Evolutionary conservation across 2,888 invertebrate genomes (phyloP), one percentile per base, ranked within the genome.

Genomic region (Coelinius sp.): DNA sequence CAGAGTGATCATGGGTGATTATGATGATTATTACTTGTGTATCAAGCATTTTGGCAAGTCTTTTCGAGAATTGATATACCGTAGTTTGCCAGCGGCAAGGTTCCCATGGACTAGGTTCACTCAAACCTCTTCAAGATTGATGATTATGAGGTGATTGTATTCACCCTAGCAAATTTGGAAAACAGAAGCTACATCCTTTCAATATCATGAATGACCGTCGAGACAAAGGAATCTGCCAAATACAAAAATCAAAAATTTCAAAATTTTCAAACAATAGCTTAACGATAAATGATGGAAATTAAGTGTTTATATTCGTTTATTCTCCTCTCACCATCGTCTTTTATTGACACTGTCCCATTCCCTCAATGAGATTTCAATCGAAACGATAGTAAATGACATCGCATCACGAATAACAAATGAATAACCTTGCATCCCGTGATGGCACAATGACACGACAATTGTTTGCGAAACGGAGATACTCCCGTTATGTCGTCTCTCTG

Each of bases 381-480:
- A 80, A n/a, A 80, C 82, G 83, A 85, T 85, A 83, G 84, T 80
- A 85, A 63, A 84, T 84, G 85, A 85, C 84, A 84, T 82, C 82
- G 84, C 84, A 52, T 79, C 83, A 80, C 84, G 86, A 86, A 86
- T 86, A 83, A 82, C 82, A 83, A 86, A 86, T 85, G 85, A 84
- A 86, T 86, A 86, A 86, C 86, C 86, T 85, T 85, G 85, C 86
- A 86, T 85, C 86, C 46, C 85, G 76, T 75, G 85, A 82, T 84
- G 85, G 84, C 82, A 82, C 84, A 83, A 84, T 82, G 85, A 83
- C 85, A 83, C 81, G 81, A 81, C 78, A 80, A 81, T 83, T 82
- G 82, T 83, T 83, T 82, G 85, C 84, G 79, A 82, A n/a, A 81
- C 80, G 80, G 73, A 73, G 70, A 65, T 73, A 72, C 56, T 73